Percentiles rank a stretch among this genome's conserved stretches.
phyloP scores from a whole-genome alignment of 2,113 vertebrate species.

The Hippocampus guttulatus region DNA sequence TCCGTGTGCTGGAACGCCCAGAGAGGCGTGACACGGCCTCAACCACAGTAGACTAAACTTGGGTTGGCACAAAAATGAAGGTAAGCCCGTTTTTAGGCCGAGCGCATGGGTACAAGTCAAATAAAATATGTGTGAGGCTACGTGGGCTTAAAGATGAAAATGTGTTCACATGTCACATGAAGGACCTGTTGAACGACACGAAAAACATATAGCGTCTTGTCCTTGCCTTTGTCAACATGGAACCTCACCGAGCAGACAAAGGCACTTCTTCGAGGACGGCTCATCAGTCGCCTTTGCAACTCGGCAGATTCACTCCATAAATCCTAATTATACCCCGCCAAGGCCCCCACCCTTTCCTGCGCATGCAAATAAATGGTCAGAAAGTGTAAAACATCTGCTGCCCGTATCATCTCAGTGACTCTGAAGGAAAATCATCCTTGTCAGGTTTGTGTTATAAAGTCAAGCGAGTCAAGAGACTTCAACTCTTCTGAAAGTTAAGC shows the following conservation, averaged over 20 bases:
- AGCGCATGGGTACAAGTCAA: too few species aligned
- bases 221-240: slow-evolving; percentile 89
- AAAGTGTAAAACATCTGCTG: slow-evolving; percentile 99
- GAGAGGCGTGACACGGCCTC: too few species aligned
- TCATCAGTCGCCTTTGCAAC: slow-evolving; percentile 94
- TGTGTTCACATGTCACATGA: slow-evolving; percentile 49
- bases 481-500: slow-evolving; percentile 46
- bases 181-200: slow-evolving; percentile 68
- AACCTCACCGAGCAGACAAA: slow-evolving; percentile 84
- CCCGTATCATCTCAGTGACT: slow-evolving; percentile 91
- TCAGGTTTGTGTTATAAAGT: slow-evolving; percentile 75
- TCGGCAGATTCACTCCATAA: slow-evolving; percentile 99
- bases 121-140: slow-evolving; percentile 4
- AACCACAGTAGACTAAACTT: too few species aligned
- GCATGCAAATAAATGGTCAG: slow-evolving; percentile 96
- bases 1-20: too few species aligned
- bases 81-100: too few species aligned
- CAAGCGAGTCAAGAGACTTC: slow-evolving; percentile 47
- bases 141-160: slow-evolving; percentile 10
- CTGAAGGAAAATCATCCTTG: slow-evolving; percentile 86
- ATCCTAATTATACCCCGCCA: slow-evolving; percentile 93
- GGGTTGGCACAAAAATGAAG: too few species aligned
- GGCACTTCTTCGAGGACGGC: slow-evolving; percentile 84
- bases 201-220: slow-evolving; percentile 72
- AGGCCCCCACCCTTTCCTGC: slow-evolving; percentile 31